Base-by-base conservation (phyloP, 2,113 vertebrate species). In the Channa maculata region DNA sequence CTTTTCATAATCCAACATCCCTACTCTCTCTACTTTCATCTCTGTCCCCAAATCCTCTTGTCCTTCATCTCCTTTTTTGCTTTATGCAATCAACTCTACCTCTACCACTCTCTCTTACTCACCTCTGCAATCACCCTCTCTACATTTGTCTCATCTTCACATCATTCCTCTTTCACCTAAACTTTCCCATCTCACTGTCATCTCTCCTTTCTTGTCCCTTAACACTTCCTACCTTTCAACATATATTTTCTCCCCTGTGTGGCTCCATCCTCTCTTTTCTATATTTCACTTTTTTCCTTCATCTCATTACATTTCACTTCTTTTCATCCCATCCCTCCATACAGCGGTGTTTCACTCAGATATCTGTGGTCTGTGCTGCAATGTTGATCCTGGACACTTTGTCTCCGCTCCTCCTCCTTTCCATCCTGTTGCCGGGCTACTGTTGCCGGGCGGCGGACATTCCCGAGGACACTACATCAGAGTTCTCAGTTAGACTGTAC, bases 401-500 rank as follows among this genome's bases (percentile, higher is more conserved):
- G 77, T 93, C 89, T 46, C 83, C 96, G 7, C 80, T 93, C 52
- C 88, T 97, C 14, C 89, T 97, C 46, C 75, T 94, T 57, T 75
- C 96, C 83, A 83, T 96, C 39, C 83, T 94, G 91, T 85, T 96
- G 84, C 94, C 91, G 91, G 87, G 71, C 72, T 91, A 88, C 88
- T 73, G 86, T 87, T 95, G 85, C 92, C 65, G 92, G 76, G 94
- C 91, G 85, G 92, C 92, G 65, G 94, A 89, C 82, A 86, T 95
- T 72, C 95, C 95, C 0, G 96, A 97, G 89, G 96, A 96, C 82
- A 92, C 93, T 70, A 95, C 96, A 41, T 87, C 96, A 1, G 96
- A 98, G 87, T 95, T 98, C 80, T 96, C 97, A 0, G 96, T 98
- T 86, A 96, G 95, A 60, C 55, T 99, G 87, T 99, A 99, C 91